A percentile compares a stretch with the other conserved stretches of the same genome.
phyloP scores from a whole-genome alignment of 2,797 vertebrate genomes.

The Balearica regulorum region DNA sequence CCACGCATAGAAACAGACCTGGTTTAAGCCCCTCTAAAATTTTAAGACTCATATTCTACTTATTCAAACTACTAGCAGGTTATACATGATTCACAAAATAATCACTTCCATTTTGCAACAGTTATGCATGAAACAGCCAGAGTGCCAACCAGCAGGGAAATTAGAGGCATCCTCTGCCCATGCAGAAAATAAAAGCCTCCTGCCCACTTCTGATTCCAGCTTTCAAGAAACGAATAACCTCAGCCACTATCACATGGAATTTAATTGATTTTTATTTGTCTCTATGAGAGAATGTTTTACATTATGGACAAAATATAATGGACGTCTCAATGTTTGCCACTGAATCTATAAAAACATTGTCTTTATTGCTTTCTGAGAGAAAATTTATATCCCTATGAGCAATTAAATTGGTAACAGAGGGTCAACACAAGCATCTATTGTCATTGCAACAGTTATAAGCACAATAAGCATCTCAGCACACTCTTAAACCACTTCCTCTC shows the following conservation, averaged over 20 bases:
- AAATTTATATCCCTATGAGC: neutral
- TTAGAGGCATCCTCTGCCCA: neutral
- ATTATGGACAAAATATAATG: neutral
- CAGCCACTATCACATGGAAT: neutral
- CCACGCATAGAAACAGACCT: neutral
- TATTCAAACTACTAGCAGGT: neutral
- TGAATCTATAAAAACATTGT: neutral
- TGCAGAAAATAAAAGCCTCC: neutral
- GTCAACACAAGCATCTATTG: constrained; percentile 16
- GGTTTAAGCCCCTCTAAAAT: neutral
- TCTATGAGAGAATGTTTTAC: neutral
- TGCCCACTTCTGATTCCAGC: neutral
- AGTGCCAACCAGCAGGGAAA: neutral
- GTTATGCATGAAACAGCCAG: neutral
- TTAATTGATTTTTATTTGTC: neutral
- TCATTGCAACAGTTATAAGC: neutral
- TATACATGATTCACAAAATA: neutral
- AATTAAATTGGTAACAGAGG: constrained; percentile 26
- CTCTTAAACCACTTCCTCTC: constrained; percentile 14
- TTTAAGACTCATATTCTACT: neutral
- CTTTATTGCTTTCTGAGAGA: constrained; percentile 1
- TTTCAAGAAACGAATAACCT: neutral
- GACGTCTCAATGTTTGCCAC: neutral
- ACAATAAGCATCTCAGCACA: neutral
- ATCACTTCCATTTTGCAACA: neutral